Conservation (phyloP, 2,113 vertebrate genomes). For the Empidonax traillii region DNA sequence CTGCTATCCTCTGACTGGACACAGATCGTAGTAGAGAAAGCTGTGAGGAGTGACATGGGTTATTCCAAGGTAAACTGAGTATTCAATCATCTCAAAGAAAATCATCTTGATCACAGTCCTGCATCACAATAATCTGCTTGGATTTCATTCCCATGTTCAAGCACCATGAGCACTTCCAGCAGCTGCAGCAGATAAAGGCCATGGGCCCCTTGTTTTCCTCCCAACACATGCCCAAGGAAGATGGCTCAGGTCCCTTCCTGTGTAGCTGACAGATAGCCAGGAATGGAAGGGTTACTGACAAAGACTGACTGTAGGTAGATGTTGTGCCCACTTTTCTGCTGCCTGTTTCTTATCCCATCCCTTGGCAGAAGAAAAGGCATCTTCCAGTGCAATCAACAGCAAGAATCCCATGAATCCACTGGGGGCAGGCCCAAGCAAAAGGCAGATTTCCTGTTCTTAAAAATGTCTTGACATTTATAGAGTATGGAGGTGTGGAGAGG, state of each 20-base stretch:
- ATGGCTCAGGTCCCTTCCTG: neutral
- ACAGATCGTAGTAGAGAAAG: neutral
- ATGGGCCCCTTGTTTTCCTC: fast-evolving
- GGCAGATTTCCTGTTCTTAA: neutral
- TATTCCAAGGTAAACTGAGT: neutral
- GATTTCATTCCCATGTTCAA: neutral
- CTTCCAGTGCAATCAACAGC: neutral
- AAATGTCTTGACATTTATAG: neutral
- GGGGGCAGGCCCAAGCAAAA: neutral
- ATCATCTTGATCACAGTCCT: fast-evolving
- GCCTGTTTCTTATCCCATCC: neutral
- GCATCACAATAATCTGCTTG: neutral
- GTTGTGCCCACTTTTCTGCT: neutral
- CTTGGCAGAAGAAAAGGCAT: neutral
- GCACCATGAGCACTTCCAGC: neutral
- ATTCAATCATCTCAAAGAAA: neutral
- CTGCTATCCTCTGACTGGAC: neutral
- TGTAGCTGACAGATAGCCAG: neutral
- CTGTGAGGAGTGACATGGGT: neutral
- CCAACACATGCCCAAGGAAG: neutral
- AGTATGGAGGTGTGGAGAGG: neutral
- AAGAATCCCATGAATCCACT: neutral
- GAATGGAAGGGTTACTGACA: neutral
- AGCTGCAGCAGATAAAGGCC: neutral
- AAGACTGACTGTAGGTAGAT: neutral